phyloP scores from a whole-genome alignment of 2,888 invertebrate genomes.

The Ashinkailepas kermadecensis region DNA sequence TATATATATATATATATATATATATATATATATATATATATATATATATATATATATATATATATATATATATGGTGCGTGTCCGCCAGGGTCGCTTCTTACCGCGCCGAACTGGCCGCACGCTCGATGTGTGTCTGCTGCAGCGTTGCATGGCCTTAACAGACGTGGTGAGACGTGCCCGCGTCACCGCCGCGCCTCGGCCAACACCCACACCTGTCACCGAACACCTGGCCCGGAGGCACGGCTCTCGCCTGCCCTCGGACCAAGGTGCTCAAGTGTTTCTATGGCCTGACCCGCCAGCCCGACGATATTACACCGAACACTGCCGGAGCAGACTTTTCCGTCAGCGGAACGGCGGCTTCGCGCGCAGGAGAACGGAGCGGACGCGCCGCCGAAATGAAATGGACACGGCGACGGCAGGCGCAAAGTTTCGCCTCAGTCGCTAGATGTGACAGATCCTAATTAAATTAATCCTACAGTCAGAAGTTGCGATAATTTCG shows the following conservation, averaged over 20 bases:
- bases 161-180: no score
- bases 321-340: background rate
- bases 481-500: background rate
- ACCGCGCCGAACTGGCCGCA: no score
- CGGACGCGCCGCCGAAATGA: background rate
- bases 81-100: no score
- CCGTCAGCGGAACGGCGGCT: background rate
- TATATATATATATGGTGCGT: no score
- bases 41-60: no score
- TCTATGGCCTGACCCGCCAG: no score
- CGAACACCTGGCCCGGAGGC: background rate
- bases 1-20: no score
- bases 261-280: background rate
- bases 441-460: slow-evolving; percentile 6
- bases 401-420: background rate
- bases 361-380: background rate
- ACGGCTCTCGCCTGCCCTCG: background rate
- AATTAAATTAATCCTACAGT: slow-evolving; percentile 5
- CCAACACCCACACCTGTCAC: no score
- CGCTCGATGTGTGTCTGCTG: no score
- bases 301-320: background rate
- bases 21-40: no score
- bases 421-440: background rate
- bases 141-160: no score
- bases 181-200: no score